Evolutionary conservation across 2,113 vertebrate species (phyloP).

Genomic region (Calyptommatus sinebrachiatus): DNA sequence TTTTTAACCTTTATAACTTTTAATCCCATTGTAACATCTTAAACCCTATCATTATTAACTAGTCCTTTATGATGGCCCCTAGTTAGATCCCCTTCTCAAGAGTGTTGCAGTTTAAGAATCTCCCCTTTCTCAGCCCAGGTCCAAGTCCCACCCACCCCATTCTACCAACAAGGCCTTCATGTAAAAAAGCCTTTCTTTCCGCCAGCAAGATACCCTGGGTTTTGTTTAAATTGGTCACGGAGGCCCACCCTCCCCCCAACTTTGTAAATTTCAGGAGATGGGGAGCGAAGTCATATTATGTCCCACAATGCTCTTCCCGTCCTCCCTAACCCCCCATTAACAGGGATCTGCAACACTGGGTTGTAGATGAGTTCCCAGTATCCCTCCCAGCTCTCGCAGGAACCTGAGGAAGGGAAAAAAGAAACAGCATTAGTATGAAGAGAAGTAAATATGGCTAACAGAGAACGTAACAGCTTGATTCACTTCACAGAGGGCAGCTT

Average conservation of each 20-base stretch:
- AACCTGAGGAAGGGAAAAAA: slow-evolving; percentile 66
- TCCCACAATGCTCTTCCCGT: slow-evolving; percentile 78
- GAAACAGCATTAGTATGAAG: not conserved
- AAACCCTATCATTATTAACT: slow-evolving; percentile 36
- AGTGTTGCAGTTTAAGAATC: slow-evolving; percentile 43
- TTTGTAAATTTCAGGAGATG: slow-evolving; percentile 45
- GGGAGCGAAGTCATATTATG: slow-evolving; percentile 58
- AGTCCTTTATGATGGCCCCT: slow-evolving; percentile 40
- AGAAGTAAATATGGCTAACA: not conserved
- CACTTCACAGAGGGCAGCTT: too few species aligned
- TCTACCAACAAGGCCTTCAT: slow-evolving; percentile 45
- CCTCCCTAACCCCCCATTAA: slow-evolving; percentile 82
- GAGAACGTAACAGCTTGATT: not conserved
- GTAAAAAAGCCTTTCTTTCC: slow-evolving; percentile 41
- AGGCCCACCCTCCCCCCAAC: slow-evolving; percentile 52
- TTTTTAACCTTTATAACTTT: slow-evolving; percentile 33
- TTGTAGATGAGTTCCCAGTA: slow-evolving; percentile 83
- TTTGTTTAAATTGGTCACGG: slow-evolving; percentile 58
- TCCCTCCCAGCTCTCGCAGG: slow-evolving; percentile 79
- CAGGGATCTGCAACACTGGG: slow-evolving; percentile 89
- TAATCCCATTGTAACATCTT: slow-evolving; percentile 27
- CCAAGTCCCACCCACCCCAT: slow-evolving; percentile 56
- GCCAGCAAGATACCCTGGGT: slow-evolving; percentile 59
- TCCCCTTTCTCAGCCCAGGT: slow-evolving; percentile 27
- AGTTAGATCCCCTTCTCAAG: slow-evolving; percentile 51